Percentiles rank a stretch among this genome's conserved stretches.
phyloP scores from a whole-genome alignment of 2,888 invertebrate genomes.

The Liposcelis brunnea region DNA sequence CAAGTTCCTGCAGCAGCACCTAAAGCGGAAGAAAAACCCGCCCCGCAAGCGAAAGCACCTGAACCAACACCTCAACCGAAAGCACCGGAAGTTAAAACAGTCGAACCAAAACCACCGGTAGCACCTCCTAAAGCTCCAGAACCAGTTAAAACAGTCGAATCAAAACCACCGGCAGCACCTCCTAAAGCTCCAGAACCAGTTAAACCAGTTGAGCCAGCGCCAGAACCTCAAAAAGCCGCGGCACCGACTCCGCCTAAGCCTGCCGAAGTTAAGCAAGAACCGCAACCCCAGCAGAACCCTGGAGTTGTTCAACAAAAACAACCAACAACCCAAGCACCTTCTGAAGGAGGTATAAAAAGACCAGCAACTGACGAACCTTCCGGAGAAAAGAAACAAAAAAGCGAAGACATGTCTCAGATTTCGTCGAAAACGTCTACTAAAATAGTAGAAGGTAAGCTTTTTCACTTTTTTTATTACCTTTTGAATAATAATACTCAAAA shows the following conservation, averaged over 20 bases:
- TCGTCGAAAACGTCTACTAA: slow-evolving; percentile 12
- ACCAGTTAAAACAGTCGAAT: no score
- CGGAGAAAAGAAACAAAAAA: slow-evolving; percentile 13
- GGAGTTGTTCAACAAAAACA: background rate
- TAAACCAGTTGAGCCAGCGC: background rate
- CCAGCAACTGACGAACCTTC: slow-evolving; percentile 10
- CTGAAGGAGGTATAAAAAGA: background rate
- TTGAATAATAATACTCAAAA: slow-evolving; percentile 7
- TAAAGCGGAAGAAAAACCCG: slow-evolving; percentile 14
- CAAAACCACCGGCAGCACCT: background rate
- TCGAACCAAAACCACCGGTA: no score
- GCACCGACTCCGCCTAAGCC: background rate
- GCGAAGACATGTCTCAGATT: slow-evolving; percentile 25
- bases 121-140: background rate
- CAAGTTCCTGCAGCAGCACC: slow-evolving; percentile 21
- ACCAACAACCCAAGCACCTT: background rate
- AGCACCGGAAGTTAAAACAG: no score
- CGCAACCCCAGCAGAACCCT: no score
- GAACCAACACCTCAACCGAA: no score
- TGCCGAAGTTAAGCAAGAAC: no score
- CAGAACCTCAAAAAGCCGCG: background rate
- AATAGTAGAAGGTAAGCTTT: slow-evolving; percentile 5
- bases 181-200: background rate
- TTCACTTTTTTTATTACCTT: background rate
- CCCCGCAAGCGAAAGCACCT: slow-evolving; percentile 5